Evolutionary conservation across 2,113 vertebrate genomes (phyloP).

Genomic region (Oryzias celebensis): DNA sequence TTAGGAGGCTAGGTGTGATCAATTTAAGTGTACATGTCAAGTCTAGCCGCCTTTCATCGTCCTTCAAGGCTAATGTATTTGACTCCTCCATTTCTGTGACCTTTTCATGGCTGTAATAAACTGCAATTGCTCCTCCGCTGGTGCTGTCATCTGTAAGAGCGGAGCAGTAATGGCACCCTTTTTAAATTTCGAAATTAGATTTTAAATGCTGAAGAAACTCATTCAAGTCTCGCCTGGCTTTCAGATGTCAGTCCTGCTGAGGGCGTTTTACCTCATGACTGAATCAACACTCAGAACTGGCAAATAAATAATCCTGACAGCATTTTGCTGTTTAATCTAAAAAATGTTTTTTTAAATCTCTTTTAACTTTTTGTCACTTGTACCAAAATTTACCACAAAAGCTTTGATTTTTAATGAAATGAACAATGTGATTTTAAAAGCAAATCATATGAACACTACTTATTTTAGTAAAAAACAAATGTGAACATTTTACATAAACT

Average conservation of each 20-base stretch:
- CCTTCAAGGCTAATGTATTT: conserved; percentile 49
- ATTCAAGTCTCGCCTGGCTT: conserved; percentile 22
- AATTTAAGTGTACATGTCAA: conserved; percentile 16
- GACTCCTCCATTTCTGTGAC: conserved; percentile 40
- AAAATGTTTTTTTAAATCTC: conserved; percentile 29
- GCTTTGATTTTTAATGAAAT: conserved; percentile 1
- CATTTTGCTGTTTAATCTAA: conserved; percentile 43
- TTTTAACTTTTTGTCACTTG: conserved; percentile 32
- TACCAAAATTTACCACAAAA: conserved; percentile 42
- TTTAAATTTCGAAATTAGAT: conserved; percentile 60
- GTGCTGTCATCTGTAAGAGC: conserved; percentile 42
- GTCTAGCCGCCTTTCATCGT: conserved; percentile 11
- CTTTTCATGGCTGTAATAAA: conserved; percentile 65
- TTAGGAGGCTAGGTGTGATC: not conserved
- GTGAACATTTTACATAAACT: no score
- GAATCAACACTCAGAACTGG: conserved; percentile 27
- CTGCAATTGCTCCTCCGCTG: conserved; percentile 52
- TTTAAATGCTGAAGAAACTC: conserved; percentile 46
- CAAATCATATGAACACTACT: no score
- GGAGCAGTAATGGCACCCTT: conserved; percentile 51
- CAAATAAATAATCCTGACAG: conserved; percentile 41
- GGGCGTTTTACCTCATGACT: conserved; percentile 24
- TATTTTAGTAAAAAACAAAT: no score
- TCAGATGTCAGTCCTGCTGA: conserved; percentile 14
- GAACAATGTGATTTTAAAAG: no score